These are phyloP conservation scores for Ophion slaviceki DNA, from an alignment of 2,888 invertebrate species.

Conservation along the genomic window DNA sequence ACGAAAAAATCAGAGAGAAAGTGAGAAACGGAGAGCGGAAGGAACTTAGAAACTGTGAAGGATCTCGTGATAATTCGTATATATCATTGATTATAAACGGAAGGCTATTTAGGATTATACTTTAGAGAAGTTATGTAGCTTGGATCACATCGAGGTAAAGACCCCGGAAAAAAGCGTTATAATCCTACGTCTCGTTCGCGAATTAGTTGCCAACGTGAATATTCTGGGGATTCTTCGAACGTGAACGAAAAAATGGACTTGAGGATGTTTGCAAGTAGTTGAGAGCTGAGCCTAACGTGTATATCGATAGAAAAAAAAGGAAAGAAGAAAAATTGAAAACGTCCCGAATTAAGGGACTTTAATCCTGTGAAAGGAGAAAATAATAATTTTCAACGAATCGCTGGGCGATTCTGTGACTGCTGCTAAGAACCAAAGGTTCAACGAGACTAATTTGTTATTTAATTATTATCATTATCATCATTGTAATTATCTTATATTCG, in stretches of 20 bases:
- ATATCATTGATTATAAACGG: slow-evolving; percentile 51
- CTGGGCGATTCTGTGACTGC: slow-evolving; percentile 70
- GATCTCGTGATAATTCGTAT: slow-evolving; percentile 58
- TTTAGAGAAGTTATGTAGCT: slow-evolving; percentile 58
- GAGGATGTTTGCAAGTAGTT: slow-evolving; percentile 68
- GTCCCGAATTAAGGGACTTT: slow-evolving; percentile 2
- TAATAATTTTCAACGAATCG: slow-evolving; percentile 59
- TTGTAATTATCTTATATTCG: slow-evolving; percentile 34
- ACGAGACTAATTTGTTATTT: slow-evolving; percentile 67
- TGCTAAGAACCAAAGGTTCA: slow-evolving; percentile 68
- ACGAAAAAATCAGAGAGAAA: neutral
- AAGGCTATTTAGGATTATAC: slow-evolving; percentile 59
- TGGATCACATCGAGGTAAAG: slow-evolving; percentile 49
- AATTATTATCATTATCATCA: slow-evolving; percentile 55
- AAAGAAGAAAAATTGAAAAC: slow-evolving; percentile 14
- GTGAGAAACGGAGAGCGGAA: neutral
- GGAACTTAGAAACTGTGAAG: slow-evolving; percentile 43
- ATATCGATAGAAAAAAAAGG: slow-evolving; percentile 16
- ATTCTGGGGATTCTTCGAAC: slow-evolving; percentile 16
- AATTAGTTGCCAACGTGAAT: slow-evolving; percentile 23
- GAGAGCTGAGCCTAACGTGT: slow-evolving; percentile 70
- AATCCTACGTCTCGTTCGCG: slow-evolving; percentile 22
- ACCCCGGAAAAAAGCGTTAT: slow-evolving; percentile 22
- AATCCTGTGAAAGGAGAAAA: slow-evolving; percentile 36
- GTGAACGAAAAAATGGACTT: slow-evolving; percentile 36